Base-by-base conservation (phyloP, 1,140 invertebrate species). In the Gryllus bimaculatus region DNA sequence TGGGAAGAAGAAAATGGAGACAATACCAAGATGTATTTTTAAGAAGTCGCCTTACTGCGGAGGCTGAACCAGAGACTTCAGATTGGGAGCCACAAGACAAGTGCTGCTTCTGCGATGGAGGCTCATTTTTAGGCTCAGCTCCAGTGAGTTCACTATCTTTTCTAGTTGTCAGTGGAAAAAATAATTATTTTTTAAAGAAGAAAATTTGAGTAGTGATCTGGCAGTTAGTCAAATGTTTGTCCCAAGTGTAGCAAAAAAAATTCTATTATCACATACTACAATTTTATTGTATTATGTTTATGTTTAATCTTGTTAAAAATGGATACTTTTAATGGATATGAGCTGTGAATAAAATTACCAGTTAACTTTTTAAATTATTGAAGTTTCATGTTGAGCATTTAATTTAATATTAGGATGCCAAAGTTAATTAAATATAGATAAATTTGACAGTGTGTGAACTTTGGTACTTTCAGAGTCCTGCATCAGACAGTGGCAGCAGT, bases 1-100 rank as follows among this genome's bases (percentile, higher is more conserved):
- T 95, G 92, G 95, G 94, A 90, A 91, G 93, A 90, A 93, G 93
- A 91, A 94, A 92, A 94, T 95, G 95, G 93, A 94, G 93, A 90
- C 91, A 94, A 88, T 95, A 93, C 87, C 95, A 93, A 91, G 94
- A 93, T 88, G 92, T 89, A 83, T 85, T 82, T 86, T 89, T 93
- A 88, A 89, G 89, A 86, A 90, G 88, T 86, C 89, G 87, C 84
- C 86, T 89, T 88, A 86, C 89, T 84, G 20, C 48, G 49, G 75
- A 76, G 8, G 21, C 13, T 20, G 79, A 79, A n/a, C 80, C 91
- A 85, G 26, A 39, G 26, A 39, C 26, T 39, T 39, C 26, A 39
- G 94, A 95, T 86, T 96, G 94, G 94, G 92, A 91, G 85, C 93
- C 94, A 82, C 88, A 93, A 83, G 92, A 93, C 85, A 94, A 93